Evolutionary conservation across 2,797 vertebrate species (phyloP), one percentile per base, ranked within the genome.

Genomic region (Argyrosomus regius): DNA sequence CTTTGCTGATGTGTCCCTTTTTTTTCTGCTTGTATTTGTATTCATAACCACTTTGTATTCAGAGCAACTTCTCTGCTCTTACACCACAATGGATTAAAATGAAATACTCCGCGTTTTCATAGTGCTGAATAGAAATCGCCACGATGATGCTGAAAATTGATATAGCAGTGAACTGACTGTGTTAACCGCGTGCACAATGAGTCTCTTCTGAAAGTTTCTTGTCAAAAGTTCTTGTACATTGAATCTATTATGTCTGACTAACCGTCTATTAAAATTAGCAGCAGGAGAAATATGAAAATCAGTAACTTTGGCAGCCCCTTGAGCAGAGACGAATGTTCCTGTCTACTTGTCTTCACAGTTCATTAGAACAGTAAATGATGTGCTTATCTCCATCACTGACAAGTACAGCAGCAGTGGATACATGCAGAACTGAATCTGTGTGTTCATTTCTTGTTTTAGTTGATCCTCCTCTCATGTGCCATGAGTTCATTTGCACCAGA

Each of bases 351-450:
- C 22, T 56, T 77, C 65, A 80, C 65, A 61, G 53, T 5, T 12
- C 70, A 80, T 85, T 82, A 84, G 49, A 13, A 35, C 28, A 58
- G 41, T 58, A 63, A 81, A 78, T 48, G 24, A 67, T 50, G 53
- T 54, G 39, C 35, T 22, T 24, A 10, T 62, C 49, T 59, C 3
- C 1, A 49, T 20, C 28, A 8, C 39, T 18, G 17, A 31, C 43
- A 20, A 14, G 13, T n/a, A 43, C 22, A 17, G 35, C 16, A 24
- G 4, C 26, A 31, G 9, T 12, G 28, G 16, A 71, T n/a, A 35
- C n/a, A 20, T 9, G 20, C 20, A 57, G 12, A 12, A 14, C 18
- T 22, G 1, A 72, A 20, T 49, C 12, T 12, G 16, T 43, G 20
- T 58, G 45, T 46, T 45, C 9, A 26, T 35, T 4, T 28, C 14